These are phyloP conservation scores for Enteromius argenteus DNA, from an alignment of 2,797 vertebrate species.

Conservation along the genomic window DNA sequence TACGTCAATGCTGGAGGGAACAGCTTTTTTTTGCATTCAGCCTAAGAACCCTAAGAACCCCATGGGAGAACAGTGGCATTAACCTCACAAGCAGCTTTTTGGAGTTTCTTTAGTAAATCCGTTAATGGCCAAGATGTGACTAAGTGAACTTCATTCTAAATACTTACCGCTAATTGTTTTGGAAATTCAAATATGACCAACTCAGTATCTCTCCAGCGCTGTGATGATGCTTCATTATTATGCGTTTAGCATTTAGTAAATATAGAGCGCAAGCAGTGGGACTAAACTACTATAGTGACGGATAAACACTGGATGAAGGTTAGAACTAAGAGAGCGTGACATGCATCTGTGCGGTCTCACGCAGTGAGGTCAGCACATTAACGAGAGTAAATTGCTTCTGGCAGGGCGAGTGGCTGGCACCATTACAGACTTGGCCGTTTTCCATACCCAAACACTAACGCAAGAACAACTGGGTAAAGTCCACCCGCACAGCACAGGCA, in stretches of 20 bases:
- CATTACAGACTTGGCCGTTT: slow-evolving; percentile 1
- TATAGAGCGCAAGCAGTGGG: neutral
- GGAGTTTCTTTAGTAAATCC: slow-evolving; percentile 13
- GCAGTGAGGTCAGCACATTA: slow-evolving; percentile 46
- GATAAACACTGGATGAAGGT: neutral
- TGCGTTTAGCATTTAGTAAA: neutral
- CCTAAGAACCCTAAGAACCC: neutral
- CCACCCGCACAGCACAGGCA: neutral
- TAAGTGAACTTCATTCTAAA: neutral
- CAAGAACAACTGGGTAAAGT: slow-evolving; percentile 37
- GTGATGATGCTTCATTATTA: neutral
- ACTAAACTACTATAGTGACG: neutral
- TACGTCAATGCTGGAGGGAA: slow-evolving; percentile 3
- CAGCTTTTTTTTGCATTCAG: slow-evolving; percentile 1
- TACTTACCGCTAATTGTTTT: neutral
- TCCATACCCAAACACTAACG: slow-evolving; percentile 18
- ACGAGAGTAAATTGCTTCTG: slow-evolving; percentile 31
- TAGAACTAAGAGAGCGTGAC: neutral
- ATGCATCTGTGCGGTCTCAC: slow-evolving; percentile 24
- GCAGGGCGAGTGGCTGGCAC: slow-evolving; percentile 26
- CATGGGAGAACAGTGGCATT: slow-evolving; percentile 2
- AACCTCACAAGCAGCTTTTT: slow-evolving; percentile 22
- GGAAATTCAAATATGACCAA: neutral
- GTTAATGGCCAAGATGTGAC: slow-evolving; percentile 12
- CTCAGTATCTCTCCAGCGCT: neutral